Evolutionary conservation across 2,113 vertebrate genomes (phyloP).

Genomic region (Hiodon alosoides): DNA sequence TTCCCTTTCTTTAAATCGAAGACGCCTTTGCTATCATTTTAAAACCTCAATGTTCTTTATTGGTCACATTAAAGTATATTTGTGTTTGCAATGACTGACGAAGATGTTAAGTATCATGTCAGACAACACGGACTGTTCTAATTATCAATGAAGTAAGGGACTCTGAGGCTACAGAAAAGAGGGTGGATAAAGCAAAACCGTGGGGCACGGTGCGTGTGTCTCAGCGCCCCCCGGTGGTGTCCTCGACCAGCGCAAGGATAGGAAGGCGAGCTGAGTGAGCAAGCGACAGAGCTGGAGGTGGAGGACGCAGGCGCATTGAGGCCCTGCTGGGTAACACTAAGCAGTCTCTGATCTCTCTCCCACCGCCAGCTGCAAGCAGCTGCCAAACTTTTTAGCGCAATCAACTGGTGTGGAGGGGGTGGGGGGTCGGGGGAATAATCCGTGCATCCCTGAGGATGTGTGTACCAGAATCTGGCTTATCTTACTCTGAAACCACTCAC

Average conservation of each 20-base stretch:
- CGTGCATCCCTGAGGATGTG: not conserved
- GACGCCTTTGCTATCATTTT: too few relatives aligned
- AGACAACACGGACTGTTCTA: too few relatives aligned
- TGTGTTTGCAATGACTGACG: too few relatives aligned
- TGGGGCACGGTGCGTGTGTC: too few relatives aligned
- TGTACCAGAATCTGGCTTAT: not conserved
- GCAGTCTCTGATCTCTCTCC: constrained; percentile 40
- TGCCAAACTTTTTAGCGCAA: constrained; percentile 49
- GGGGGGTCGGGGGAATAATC: constrained; percentile 1
- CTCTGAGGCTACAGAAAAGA: too few relatives aligned
- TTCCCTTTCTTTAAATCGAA: too few relatives aligned
- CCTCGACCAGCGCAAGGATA: constrained; percentile 1
- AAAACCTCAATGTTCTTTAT: too few relatives aligned
- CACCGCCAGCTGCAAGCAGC: constrained; percentile 53
- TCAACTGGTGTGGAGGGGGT: constrained; percentile 22
- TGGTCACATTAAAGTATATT: too few relatives aligned
- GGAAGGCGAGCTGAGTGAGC: not conserved
- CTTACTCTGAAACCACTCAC: constrained; percentile 15
- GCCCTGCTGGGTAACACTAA: constrained; percentile 54
- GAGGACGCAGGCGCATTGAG: constrained; percentile 58
- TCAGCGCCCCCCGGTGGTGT: too few relatives aligned
- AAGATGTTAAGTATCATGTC: too few relatives aligned
- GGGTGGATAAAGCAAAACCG: too few relatives aligned
- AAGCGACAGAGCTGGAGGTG: not conserved
- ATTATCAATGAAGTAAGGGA: too few relatives aligned